Base-by-base conservation (phyloP, 1,140 invertebrate genomes). In the Pissodes strobi region DNA sequence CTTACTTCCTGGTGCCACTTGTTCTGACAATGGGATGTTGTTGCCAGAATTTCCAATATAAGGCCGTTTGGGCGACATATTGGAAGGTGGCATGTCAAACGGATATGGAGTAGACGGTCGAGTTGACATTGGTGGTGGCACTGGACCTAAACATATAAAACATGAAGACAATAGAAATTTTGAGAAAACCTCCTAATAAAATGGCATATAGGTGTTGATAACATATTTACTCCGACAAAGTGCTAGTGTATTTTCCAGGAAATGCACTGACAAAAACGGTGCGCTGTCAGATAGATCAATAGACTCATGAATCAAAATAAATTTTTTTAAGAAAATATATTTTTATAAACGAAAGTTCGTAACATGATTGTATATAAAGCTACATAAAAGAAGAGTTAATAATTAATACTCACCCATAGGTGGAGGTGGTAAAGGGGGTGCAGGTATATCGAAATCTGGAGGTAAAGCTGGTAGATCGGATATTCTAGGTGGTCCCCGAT, bases 401-500 rank as follows among this genome's bases (percentile, higher is more conserved):
- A n/a, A n/a, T n/a, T n/a, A n/a, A n/a, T 0, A 61, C 45, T 39
- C 25, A 61, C 58, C 37, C 1, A 22, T 27, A 27, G 63, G 15
- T 67, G 73, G 82, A 0, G 81, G 81, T 2, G 80, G 79, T 23
- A 75, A 61, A 8, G 82, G 80, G 1, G 83, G 80, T 5, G 85
- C 83, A 17, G 82, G 80, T 2, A 78, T 74, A 70, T 92, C 88
- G 60, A 90, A 87, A 55, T 91, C 87, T 12, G 86, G 80, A 1
- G 85, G 86, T 23, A 90, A 70, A 1, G 84, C 82, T 13, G 89
- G 87, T 1, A 89, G 80, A 69, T 93, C 90, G 0, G 89, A 86
- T 49, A 92, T 90, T 48, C 90, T 83, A 0, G 91, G 91, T 0
- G 93, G 93, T 1, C 92, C 93, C 43, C 93, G 80, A 74, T 95